Evolutionary conservation across 2,113 vertebrate genomes (phyloP).

Genomic region (Oreochromis niloticus): DNA sequence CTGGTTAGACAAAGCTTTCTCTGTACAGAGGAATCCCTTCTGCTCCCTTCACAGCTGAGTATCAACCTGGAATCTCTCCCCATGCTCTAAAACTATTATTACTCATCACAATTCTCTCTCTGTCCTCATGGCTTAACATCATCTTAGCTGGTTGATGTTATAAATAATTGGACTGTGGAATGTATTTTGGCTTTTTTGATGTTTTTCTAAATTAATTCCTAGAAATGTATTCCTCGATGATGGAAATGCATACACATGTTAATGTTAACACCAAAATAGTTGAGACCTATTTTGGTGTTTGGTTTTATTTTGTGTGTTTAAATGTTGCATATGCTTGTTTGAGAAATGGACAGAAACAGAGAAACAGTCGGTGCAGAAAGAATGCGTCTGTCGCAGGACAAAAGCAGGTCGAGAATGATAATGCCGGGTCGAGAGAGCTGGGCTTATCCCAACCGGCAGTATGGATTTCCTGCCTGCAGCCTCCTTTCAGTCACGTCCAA

Average conservation of each 20-base stretch:
- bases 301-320: neutral
- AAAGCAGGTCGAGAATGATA: slow-evolving; percentile 59
- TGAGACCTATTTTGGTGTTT: neutral
- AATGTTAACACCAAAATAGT: too few relatives aligned
- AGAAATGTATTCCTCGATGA: neutral
- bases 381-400: slow-evolving; percentile 56
- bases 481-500: slow-evolving; percentile 41
- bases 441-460: slow-evolving; percentile 56
- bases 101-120: neutral
- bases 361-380: slow-evolving; percentile 46
- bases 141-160: neutral
- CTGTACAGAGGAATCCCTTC: slow-evolving; percentile 36
- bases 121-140: slow-evolving; percentile 4
- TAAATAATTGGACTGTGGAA: slow-evolving; percentile 21
- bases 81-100: slow-evolving; percentile 25
- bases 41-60: slow-evolving; percentile 8
- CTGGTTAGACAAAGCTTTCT: slow-evolving; percentile 34
- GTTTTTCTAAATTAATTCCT: neutral
- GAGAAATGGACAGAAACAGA: neutral
- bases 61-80: slow-evolving; percentile 32
- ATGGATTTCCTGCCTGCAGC: slow-evolving; percentile 67
- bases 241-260: neutral
- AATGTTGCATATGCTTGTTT: neutral
- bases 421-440: slow-evolving; percentile 47
- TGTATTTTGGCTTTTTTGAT: neutral